Evolutionary conservation across 2,797 vertebrate genomes (phyloP).

Genomic region (Ispidina lecontei): DNA sequence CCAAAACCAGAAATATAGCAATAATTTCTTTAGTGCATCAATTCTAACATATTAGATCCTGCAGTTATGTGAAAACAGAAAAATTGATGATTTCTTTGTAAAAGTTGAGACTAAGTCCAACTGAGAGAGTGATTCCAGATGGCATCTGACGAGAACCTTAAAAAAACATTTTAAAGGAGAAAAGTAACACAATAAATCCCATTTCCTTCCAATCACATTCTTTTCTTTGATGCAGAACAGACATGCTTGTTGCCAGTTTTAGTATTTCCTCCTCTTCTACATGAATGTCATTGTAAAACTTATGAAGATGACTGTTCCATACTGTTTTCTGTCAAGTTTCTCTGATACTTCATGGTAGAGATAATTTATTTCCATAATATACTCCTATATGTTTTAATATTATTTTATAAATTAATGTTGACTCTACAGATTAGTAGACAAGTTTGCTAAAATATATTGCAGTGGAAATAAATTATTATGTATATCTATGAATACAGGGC

Average conservation of each 20-base stretch:
- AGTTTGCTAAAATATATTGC: not conserved
- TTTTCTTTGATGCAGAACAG: not conserved
- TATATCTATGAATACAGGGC: not conserved
- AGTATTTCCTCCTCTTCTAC: not conserved
- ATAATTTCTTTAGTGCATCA: not conserved
- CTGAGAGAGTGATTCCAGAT: not conserved
- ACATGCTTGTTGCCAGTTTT: not conserved
- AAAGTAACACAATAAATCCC: not conserved
- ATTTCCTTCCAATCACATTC: not conserved
- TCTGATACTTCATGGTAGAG: not conserved
- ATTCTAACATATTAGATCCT: not conserved
- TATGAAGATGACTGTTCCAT: not conserved
- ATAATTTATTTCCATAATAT: too few relatives aligned
- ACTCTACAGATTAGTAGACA: not conserved
- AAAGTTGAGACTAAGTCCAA: not conserved
- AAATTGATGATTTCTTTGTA: not conserved
- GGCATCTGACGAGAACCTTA: not conserved
- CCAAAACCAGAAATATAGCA: not conserved
- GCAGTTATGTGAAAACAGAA: not conserved
- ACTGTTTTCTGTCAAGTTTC: not conserved
- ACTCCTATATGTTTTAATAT: not conserved
- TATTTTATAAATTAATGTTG: not conserved
- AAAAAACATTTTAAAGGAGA: not conserved
- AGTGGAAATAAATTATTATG: not conserved
- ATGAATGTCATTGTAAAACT: rapidly evolving